Evolutionary conservation across 2,888 invertebrate species (phyloP).

Genomic region (Drosophila falleni): DNA sequence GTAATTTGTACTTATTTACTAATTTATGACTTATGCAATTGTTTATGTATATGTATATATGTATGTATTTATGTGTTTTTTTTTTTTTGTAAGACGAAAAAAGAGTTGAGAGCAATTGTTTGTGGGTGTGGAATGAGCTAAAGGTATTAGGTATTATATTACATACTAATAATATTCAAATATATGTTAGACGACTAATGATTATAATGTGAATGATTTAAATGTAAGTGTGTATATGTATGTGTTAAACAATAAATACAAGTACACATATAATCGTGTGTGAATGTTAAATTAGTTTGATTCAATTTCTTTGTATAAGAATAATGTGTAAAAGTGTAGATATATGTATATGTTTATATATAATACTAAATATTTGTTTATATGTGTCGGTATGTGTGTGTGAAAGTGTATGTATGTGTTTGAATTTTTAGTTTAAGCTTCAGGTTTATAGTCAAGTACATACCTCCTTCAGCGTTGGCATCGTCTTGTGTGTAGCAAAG

Average conservation of each 20-base stretch:
- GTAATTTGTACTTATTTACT: slow-evolving; percentile 17
- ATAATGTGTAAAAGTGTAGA: slow-evolving; percentile 9
- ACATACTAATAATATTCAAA: slow-evolving; percentile 1
- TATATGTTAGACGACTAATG: slow-evolving; percentile 5
- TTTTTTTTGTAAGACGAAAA: slow-evolving; percentile 3
- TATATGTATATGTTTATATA: slow-evolving; percentile 16
- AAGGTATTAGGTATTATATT: slow-evolving; percentile 8
- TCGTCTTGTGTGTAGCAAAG: slow-evolving; percentile 97
- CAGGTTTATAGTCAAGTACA: slow-evolving; percentile 85
- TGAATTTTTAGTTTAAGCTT: slow-evolving; percentile 18
- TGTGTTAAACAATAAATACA: slow-evolving; percentile 23
- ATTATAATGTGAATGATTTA: slow-evolving; percentile 12
- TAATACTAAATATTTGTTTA: slow-evolving; percentile 8
- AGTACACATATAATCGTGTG: slow-evolving; percentile 23
- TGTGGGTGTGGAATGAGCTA: slow-evolving; percentile 25
- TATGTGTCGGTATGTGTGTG: slow-evolving; percentile 4
- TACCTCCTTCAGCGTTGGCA: slow-evolving; percentile 96
- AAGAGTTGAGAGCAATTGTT: slow-evolving; percentile 6
- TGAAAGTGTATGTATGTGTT: slow-evolving; percentile 9
- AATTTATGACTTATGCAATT: slow-evolving; percentile 36
- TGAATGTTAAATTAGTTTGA: slow-evolving; percentile 25
- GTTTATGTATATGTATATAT: slow-evolving; percentile 40
- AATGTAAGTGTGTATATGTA: slow-evolving; percentile 13
- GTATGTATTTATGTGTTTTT: slow-evolving; percentile 29
- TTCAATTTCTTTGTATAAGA: slow-evolving; percentile 16